A percentile compares a stretch with the other conserved stretches of the same genome.
phyloP scores from a whole-genome alignment of 1,140 invertebrate species.

The Vanessa atalanta region DNA sequence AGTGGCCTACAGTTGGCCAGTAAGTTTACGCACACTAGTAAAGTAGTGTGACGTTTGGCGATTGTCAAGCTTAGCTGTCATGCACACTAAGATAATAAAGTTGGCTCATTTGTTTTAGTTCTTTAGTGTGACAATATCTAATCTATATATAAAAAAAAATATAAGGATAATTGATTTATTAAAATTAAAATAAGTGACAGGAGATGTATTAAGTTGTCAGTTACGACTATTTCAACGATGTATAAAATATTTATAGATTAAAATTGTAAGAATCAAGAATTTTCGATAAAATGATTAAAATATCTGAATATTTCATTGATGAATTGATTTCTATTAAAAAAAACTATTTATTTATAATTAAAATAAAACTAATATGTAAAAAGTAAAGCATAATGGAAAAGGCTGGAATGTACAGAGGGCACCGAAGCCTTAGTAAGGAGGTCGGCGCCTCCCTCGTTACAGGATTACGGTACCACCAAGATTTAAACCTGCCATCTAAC shows the following conservation, averaged over 20 bases:
- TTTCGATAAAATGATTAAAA: background rate
- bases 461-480: slow-evolving; percentile 72
- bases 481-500: slow-evolving; percentile 56
- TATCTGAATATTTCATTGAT: background rate
- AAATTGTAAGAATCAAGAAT: too few relatives aligned
- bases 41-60: too few relatives aligned
- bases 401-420: slow-evolving; percentile 53
- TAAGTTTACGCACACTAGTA: too few relatives aligned
- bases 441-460: slow-evolving; percentile 73
- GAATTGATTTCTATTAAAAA: background rate
- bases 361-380: slow-evolving; percentile 1
- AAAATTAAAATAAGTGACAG: background rate
- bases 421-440: slow-evolving; percentile 69
- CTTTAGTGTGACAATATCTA: too few relatives aligned
- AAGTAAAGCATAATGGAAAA: slow-evolving; percentile 34
- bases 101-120: too few relatives aligned
- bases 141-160: too few relatives aligned
- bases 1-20: too few relatives aligned
- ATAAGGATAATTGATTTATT: too few relatives aligned
- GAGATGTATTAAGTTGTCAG: background rate
- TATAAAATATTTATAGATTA: background rate
- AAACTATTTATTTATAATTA: background rate
- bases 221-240: too few relatives aligned
- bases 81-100: too few relatives aligned
- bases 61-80: too few relatives aligned